Evolutionary conservation across 2,797 vertebrate genomes (phyloP).

Genomic region (Emys orbicularis): DNA sequence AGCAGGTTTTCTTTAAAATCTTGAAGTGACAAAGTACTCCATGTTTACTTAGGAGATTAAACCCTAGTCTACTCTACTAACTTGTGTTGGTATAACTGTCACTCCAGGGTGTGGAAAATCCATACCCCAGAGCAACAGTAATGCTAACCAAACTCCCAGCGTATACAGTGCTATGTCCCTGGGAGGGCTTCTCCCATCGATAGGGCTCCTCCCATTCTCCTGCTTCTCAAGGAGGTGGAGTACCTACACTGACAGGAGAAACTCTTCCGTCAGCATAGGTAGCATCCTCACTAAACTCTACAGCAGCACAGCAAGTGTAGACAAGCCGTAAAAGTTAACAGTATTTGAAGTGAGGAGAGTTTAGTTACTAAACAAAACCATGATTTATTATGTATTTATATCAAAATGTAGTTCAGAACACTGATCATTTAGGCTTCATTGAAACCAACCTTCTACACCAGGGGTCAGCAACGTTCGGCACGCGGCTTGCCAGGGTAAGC

Average conservation of each 20-base stretch:
- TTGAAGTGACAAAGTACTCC: neutral
- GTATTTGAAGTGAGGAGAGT: neutral
- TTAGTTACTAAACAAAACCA: neutral
- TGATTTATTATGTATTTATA: neutral
- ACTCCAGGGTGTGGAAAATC: neutral
- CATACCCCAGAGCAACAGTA: neutral
- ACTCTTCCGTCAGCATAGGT: neutral
- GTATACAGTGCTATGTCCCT: no score
- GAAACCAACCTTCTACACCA: neutral
- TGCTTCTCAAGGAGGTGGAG: neutral
- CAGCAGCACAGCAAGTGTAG: neutral
- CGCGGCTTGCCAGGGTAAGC: no score
- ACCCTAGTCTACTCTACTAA: neutral
- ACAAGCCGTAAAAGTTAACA: neutral
- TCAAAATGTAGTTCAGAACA: neutral
- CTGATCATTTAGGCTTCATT: neutral
- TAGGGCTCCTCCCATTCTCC: no score
- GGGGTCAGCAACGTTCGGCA: no score
- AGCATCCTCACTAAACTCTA: neutral
- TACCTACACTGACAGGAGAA: neutral
- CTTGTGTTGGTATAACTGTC: neutral
- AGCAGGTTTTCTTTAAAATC: neutral
- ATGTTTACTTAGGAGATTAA: fast-evolving
- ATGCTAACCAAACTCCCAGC: neutral
- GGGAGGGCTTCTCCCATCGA: neutral